Base-by-base conservation (phyloP, 2,113 vertebrate genomes). In the Dicentrarchus labrax region DNA sequence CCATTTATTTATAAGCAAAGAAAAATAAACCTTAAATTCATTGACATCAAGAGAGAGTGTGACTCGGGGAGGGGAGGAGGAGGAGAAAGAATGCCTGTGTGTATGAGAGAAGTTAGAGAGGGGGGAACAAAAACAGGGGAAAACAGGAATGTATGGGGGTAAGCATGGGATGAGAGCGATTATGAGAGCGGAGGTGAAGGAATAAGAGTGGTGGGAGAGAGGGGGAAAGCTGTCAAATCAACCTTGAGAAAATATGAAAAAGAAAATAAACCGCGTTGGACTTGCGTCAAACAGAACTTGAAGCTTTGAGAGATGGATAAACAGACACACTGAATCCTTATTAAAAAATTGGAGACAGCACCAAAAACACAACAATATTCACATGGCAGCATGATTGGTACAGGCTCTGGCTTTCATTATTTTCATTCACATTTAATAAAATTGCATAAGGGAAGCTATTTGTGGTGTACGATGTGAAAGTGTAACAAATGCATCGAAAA, bases 1-100 rank as follows among this genome's bases (percentile, higher is more conserved):
- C 30, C 82, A 89, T 93, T 94, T 94, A 92, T 94, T 93, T 93
- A 82, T 86, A 90, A 86, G 74, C 61, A 64, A 82, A 83, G 88
- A 61, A 84, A 94, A 94, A 92, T 80, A 94, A 95, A 90, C 89
- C 0, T 7, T 13, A 43, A 74, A 88, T 88, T 90, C 88, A 94
- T 89, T 93, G 82, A 71, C 83, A 86, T 83, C 36, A 47, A 79
- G 70, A 60, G 53, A 65, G 65, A 67, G 80, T 60, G 56, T 47
- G 47, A 54, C 57, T 54, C 45, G 24, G 24, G 30, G 30, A n/a
- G 16, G 45, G 48, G 30, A n/a, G 22, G 30, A n/a, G 13, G 47
- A 45, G 69, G 65, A 80, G 65, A 80, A 77, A 82, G 9, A 82
- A 66, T 59, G 56, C 17, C 4, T 41, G 60, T 45, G 73, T 72